Base-by-base conservation (phyloP, 2,797 vertebrate species). In the Eremophila alpestris region DNA sequence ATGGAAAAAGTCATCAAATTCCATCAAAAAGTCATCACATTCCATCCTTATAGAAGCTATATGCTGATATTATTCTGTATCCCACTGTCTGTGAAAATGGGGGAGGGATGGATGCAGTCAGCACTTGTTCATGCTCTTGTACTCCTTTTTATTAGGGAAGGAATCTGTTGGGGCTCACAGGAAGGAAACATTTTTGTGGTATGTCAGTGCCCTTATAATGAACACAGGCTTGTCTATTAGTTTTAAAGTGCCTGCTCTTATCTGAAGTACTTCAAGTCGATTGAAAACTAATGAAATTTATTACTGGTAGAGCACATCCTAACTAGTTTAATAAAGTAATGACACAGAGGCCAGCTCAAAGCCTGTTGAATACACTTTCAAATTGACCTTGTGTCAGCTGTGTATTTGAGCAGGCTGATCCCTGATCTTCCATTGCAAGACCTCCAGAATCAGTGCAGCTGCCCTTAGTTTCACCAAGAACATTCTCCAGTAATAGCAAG, bases 221-320 rank as follows among this genome's bases (percentile, higher is more conserved):
- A 85, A 52, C 7, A 7, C 12, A 34, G 45, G 41, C 59, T 8
- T 81, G 74, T 63, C 62, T 81, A 16, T 94, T 93, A 77, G 49
- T 59, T 85, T 83, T 92, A 12, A 82, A 92, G 84, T 94, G 79
- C 30, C 54, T 68, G 2, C 40, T 83, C 85, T 62, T 81, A 38
- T 64, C 34, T 81, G 84, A 92, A 93, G 80, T 91, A 76, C 30
- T 16, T 91, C 80, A 75, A 67, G n/a, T 73, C 90, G 81, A 51
- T 90, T 83, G 89, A 82, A 92, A 71, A 65, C 34, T 83, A 78
- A 83, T 95, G 86, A 93, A 96, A 91, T 45, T 20, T 94, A 60
- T 92, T 95, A 75, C 70, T 76, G 62, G 43, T 56, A 69, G 68
- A 95, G 67, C 70, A 94, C 26, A 79, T 95, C 32, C 30, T 83